Conservation (phyloP, 2,888 invertebrate genomes). For the Glomeris marginata region DNA sequence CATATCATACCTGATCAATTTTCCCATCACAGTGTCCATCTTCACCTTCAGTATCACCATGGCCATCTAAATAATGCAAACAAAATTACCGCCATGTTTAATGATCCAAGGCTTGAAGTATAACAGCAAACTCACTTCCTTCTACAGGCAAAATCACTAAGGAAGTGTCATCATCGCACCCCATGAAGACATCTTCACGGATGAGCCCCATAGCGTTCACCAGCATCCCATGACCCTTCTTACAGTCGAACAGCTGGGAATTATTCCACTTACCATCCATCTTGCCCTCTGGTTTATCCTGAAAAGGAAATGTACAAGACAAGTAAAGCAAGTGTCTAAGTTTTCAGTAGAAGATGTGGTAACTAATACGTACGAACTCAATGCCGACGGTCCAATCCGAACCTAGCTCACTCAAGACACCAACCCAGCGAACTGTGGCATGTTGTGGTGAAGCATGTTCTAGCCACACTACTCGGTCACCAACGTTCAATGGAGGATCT, state of each 20-base stretch:
- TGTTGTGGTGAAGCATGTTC: slow-evolving; percentile 35
- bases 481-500: slow-evolving; percentile 24
- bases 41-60: no score
- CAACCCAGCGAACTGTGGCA: slow-evolving; percentile 38
- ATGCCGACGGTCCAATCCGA: slow-evolving; percentile 37
- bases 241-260: slow-evolving; percentile 33
- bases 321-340: no score
- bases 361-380: slow-evolving; percentile 36
- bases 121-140: no score
- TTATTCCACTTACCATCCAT: slow-evolving; percentile 39
- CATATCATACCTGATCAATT: no score
- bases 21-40: no score
- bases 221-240: slow-evolving; percentile 34
- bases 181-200: slow-evolving; percentile 30
- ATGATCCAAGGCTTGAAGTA: no score
- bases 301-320: slow-evolving; percentile 16
- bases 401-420: slow-evolving; percentile 31
- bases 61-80: no score
- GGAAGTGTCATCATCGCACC: slow-evolving; percentile 8
- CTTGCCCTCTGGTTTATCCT: slow-evolving; percentile 38
- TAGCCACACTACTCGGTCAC: slow-evolving; percentile 38
- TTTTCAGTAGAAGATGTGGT: slow-evolving; percentile 13
- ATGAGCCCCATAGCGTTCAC: slow-evolving; percentile 36
- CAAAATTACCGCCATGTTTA: no score
- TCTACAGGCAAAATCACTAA: no score